These are phyloP conservation scores for western clawed frog (Xenopus tropicalis) DNA, from an alignment of 2,113 vertebrate species.

Conservation along the genomic window DNA sequence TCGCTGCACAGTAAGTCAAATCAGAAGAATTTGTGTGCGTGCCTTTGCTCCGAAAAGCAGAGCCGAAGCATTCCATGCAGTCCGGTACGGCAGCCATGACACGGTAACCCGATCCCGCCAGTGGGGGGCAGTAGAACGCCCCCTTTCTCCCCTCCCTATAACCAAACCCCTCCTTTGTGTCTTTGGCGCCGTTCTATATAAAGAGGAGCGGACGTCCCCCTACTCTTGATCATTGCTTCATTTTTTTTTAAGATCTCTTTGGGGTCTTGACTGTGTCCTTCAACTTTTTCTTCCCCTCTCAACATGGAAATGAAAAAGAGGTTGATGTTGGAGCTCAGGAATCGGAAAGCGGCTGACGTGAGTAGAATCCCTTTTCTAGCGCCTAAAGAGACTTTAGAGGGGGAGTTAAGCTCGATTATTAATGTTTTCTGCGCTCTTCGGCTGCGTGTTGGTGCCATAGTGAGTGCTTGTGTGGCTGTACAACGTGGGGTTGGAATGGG, in stretches of 20 bases:
- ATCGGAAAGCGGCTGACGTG: slow-evolving; percentile 64
- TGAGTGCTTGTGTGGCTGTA: too few relatives aligned
- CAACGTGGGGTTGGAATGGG: too few relatives aligned
- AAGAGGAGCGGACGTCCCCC: not conserved
- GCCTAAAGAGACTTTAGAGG: not conserved
- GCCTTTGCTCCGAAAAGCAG: too few relatives aligned
- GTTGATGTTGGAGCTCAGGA: slow-evolving; percentile 60
- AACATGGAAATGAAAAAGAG: slow-evolving; percentile 66
- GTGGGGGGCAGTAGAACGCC: not conserved
- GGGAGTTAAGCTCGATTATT: too few relatives aligned
- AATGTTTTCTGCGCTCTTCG: not conserved
- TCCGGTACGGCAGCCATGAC: too few relatives aligned
- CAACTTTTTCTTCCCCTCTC: not conserved
- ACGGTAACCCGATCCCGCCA: not conserved
- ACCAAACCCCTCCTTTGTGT: slow-evolving; percentile 42
- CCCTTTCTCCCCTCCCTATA: slow-evolving; percentile 1
- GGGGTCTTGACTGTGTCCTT: not conserved
- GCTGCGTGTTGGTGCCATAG: too few relatives aligned
- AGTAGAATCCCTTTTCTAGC: slow-evolving; percentile 23
- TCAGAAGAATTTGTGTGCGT: too few relatives aligned
- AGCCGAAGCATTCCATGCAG: too few relatives aligned
- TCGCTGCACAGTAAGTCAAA: too few relatives aligned
- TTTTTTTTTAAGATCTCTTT: not conserved
- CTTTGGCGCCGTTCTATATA: slow-evolving; percentile 43
- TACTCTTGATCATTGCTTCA: slow-evolving; percentile 10